Base-by-base conservation (phyloP, 2,888 invertebrate species). In the Andrena praecox region DNA sequence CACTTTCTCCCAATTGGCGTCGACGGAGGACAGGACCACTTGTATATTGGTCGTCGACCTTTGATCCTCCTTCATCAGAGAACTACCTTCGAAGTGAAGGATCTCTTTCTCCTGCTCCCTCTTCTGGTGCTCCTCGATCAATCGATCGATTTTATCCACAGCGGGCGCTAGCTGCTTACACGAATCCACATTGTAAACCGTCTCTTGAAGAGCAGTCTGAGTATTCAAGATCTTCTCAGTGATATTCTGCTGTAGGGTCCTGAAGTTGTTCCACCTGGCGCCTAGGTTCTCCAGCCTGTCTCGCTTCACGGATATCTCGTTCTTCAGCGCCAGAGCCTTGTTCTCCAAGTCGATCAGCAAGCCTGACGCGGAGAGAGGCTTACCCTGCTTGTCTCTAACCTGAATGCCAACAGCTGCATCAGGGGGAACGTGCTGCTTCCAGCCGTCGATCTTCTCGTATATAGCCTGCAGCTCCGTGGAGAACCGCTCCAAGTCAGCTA, bases 51-150 rank as follows among this genome's bases (percentile, higher is more conserved):
- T 96, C 94, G 97, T 96, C 87, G 97, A 97, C 70, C 96, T 95
- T 90, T 97, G 96, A 94, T 98, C 97, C 94, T 97, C 96, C 91
- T 97, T 96, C 96, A 98, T 96, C 85, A 98, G 94, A 89, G 96
- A 95, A 73, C 97, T 95, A 0, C 97, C 98, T 94, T 97, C 97
- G 90, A 96, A 96, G 89, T 97, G 96, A n/a, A 98, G 94, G 85
- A 96, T 96, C 85, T 97, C 96, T 90, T 97, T 96, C 0, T 96
- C 94, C 5, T 95, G 94, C 87, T 95, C 95, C 87, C 96, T 96
- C 20, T 95, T 95, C 89, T 96, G 95, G 87, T 95, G 95, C n/a
- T 93, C 92, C 60, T 95, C 94, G 31, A 95, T 91, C 24, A 96
- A 90, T 31, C 93, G 92, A 92, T 92, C 96, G 94, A 93, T 96